Evolutionary conservation across 2,888 invertebrate genomes (phyloP).

Genomic region (Helobdella robusta): DNA sequence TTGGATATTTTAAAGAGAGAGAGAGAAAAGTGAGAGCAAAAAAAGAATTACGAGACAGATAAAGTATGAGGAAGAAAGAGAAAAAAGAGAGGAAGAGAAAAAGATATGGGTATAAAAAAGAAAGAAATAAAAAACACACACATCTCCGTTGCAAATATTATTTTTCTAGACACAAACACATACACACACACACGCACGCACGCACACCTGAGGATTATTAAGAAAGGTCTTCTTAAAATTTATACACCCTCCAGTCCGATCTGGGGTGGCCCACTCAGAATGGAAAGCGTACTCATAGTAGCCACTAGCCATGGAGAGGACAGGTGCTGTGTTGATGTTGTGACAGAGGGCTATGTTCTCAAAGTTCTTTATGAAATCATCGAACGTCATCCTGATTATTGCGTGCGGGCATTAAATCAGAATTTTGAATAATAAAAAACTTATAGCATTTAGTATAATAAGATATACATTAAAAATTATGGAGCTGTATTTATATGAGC

Average conservation of each 20-base stretch:
- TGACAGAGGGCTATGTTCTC: slow-evolving; percentile 54
- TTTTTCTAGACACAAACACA: too few relatives aligned
- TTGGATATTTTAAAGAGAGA: background rate
- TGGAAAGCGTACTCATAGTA: slow-evolving; percentile 53
- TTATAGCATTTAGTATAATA: too few relatives aligned
- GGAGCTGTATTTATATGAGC: slow-evolving; percentile 10
- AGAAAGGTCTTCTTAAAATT: slow-evolving; percentile 55
- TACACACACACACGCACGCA: background rate
- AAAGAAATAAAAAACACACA: background rate
- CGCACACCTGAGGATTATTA: slow-evolving; percentile 54
- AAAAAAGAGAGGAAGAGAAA: background rate
- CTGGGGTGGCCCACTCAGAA: slow-evolving; percentile 52
- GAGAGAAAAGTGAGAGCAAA: background rate
- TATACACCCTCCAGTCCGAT: slow-evolving; percentile 55
- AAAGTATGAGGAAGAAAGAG: slow-evolving; percentile 1
- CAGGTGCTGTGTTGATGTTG: slow-evolving; percentile 56
- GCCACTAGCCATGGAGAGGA: slow-evolving; percentile 53
- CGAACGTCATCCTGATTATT: slow-evolving; percentile 56
- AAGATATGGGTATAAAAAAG: background rate
- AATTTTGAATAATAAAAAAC: too few relatives aligned
- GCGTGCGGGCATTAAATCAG: too few relatives aligned
- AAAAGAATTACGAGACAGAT: background rate
- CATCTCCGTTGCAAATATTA: too few relatives aligned
- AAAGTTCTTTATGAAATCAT: slow-evolving; percentile 57
- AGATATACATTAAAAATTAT: too few relatives aligned